Conservation (phyloP, 2,797 vertebrate species). For the Podarcis siculus region DNA sequence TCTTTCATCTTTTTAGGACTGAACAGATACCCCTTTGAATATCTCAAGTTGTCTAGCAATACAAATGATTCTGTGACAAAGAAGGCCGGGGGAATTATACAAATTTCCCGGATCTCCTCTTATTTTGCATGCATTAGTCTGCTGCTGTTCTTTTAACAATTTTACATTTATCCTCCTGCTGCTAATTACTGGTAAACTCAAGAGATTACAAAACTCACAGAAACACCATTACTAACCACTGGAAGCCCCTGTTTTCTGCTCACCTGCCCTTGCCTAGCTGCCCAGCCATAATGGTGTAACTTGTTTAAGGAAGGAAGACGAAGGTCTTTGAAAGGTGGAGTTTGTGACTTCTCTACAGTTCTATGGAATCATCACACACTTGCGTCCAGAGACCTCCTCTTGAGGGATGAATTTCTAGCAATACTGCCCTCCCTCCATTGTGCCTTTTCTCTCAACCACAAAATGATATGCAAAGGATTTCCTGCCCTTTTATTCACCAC, state of each 20-base stretch:
- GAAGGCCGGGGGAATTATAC: background rate
- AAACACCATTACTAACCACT: background rate
- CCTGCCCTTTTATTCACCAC: background rate
- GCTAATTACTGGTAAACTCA: background rate
- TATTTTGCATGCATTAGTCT: background rate
- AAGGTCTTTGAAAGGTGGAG: background rate
- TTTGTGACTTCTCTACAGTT: background rate
- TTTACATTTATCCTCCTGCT: background rate
- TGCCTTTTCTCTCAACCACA: background rate
- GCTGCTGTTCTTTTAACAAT: too few relatives aligned
- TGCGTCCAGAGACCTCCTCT: background rate
- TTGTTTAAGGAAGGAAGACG: background rate
- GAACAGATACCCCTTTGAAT: fast-evolving
- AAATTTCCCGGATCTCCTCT: background rate
- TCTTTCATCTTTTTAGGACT: fast-evolving
- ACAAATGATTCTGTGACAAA: background rate
- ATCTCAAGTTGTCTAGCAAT: background rate
- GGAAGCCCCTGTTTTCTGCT: background rate
- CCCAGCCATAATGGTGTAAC: background rate
- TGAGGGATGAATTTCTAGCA: background rate
- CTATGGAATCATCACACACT: background rate
- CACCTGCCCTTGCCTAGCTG: background rate
- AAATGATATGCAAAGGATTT: background rate
- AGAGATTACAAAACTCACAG: background rate
- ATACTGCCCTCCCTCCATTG: background rate